Conservation (phyloP, 2,113 vertebrate species). For the Chionomys nivalis region DNA sequence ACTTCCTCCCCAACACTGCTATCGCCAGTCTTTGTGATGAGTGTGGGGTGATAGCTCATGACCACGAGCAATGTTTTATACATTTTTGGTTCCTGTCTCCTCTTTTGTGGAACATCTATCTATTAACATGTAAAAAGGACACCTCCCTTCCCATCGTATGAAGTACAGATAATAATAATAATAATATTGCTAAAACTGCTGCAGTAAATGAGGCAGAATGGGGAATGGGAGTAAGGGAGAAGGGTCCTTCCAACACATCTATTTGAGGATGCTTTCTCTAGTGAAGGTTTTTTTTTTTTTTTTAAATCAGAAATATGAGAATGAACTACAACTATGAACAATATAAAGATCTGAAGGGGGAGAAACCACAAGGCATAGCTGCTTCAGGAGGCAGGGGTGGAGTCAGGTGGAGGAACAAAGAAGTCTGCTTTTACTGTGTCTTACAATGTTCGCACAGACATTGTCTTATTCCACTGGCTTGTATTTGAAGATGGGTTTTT, state of each 20-base stretch:
- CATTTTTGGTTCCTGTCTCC: neutral
- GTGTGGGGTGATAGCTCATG: neutral
- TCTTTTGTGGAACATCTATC: neutral
- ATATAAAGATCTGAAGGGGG: no score
- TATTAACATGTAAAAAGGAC: neutral
- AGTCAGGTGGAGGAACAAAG: neutral
- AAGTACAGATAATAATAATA: neutral
- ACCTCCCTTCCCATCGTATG: no score
- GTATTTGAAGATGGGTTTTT: neutral
- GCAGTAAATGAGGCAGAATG: neutral
- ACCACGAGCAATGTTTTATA: neutral
- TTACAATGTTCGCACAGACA: neutral
- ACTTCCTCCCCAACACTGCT: no score
- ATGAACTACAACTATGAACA: neutral
- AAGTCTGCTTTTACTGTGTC: fast-evolving
- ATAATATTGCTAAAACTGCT: neutral
- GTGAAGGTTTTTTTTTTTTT: neutral
- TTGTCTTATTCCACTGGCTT: neutral
- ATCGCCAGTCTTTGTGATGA: neutral
- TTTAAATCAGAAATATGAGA: neutral
- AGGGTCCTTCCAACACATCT: fast-evolving
- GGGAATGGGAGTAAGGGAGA: neutral
- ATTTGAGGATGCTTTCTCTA: no score
- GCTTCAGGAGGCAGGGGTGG: no score
- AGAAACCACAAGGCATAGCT: no score